phyloP scores from a whole-genome alignment of 92 coral and sea anemone genomes.

The Epizoanthus ramosus region DNA sequence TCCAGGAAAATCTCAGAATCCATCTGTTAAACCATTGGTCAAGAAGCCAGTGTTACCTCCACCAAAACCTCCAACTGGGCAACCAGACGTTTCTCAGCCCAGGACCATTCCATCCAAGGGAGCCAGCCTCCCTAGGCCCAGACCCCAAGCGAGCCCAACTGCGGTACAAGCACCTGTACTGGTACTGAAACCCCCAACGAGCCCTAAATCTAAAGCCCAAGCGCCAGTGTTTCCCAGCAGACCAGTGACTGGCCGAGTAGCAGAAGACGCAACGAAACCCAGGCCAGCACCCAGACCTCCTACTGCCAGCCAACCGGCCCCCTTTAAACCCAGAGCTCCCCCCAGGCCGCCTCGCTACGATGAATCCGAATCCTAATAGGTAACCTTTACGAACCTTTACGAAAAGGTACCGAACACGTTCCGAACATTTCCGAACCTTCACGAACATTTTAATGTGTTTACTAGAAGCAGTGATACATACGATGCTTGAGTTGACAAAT shows the following conservation, averaged over 20 bases:
- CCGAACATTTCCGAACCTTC: no score
- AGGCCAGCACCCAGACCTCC: neutral
- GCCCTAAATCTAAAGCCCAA: slow-evolving; percentile 1
- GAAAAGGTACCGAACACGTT: no score
- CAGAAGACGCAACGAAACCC: neutral
- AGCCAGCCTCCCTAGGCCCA: neutral
- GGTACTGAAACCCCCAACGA: neutral
- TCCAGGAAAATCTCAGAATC: neutral
- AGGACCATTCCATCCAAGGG: neutral
- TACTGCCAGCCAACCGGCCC: neutral
- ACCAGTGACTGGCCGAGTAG: neutral
- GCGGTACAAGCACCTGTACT: neutral
- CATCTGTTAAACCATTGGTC: neutral
- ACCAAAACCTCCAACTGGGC: slow-evolving; percentile 29
- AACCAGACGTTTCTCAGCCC: neutral
- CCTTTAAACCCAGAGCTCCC: slow-evolving; percentile 14
- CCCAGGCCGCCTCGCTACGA: neutral
- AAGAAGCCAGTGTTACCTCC: slow-evolving; percentile 29
- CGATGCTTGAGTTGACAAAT: no score
- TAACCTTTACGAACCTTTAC: neutral
- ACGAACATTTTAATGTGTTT: no score
- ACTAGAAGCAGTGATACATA: no score
- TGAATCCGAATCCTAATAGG: slow-evolving; percentile 18
- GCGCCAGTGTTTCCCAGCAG: neutral
- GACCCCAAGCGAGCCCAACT: slow-evolving; percentile 1